Base-by-base conservation (phyloP, 1,140 invertebrate genomes). In the Penaeus chinensis region DNA sequence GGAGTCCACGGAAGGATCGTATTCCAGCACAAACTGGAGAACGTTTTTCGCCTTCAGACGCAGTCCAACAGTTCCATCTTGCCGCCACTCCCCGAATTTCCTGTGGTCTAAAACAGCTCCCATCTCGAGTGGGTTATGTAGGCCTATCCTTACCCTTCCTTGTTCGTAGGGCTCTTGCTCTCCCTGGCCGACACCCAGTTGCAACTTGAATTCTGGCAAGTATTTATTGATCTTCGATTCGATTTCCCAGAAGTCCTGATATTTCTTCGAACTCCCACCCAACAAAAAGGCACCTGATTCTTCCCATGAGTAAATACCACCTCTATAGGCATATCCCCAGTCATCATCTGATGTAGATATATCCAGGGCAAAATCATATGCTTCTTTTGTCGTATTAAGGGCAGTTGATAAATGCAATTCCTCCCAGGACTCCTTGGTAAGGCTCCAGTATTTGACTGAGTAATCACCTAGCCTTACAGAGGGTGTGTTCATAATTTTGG, bases 71-170 rank as follows among this genome's bases (percentile, higher is more conserved):
- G 60, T 42, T 22, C 24, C 71, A 66, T 87, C 86, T 77, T 60
- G 66, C n/a, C 61, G 74, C 86, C 86, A 83, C 24, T 63, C 54
- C 10, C 71, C 80, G 74, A 87, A 87, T 19, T 37, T 76, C 37
- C 65, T 22, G 60, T 87, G 86, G 54, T 87, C 86, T 20, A 87
- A 18, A 27, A 78, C 27, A 32, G 74, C 71, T 60, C 86, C 86
- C 20, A 63, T 54, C 63, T 82, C 86, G 10, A 87, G n/a, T 20
- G 86, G 86, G 42, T 76, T 87, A 65, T 87, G 86, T 16, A 87
- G 54, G 27, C 86, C 86, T 19, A 82, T 22, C 60, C 86, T 77
- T n/a, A 82, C 2, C n/a, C 86, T 82, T 47, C 80, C 61, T 27
- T 74, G 37, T 76, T 87, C 80, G 65, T 87, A 65, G 24, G 74